Conservation (phyloP, 2,797 vertebrate genomes). For the Peromyscus attwateri region DNA sequence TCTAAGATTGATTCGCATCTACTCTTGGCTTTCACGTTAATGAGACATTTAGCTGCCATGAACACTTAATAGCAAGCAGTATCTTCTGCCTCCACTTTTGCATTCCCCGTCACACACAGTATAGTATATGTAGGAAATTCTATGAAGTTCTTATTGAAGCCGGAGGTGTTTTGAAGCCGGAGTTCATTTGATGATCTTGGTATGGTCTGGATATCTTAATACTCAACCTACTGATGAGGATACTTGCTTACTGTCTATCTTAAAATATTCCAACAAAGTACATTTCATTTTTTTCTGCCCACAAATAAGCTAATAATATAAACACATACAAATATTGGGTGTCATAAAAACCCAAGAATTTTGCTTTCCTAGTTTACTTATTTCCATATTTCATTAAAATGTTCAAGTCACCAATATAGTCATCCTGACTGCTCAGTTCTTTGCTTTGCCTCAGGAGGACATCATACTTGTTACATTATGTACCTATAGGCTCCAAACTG, state of each 20-base stretch:
- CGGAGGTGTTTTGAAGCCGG: background rate
- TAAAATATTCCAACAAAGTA: background rate
- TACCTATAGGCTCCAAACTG: background rate
- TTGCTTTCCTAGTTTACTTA: background rate
- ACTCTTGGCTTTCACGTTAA: background rate
- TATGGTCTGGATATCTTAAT: background rate
- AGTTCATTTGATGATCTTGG: background rate
- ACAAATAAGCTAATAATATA: background rate
- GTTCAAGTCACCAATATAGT: background rate
- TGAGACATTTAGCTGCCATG: background rate
- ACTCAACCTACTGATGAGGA: background rate
- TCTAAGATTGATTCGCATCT: background rate
- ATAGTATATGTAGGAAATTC: background rate
- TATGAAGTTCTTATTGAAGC: background rate
- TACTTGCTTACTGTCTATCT: background rate
- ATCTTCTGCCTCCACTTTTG: background rate
- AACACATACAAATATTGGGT: background rate
- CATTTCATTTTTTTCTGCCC: background rate
- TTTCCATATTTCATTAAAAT: background rate
- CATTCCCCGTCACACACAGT: too few species aligned
- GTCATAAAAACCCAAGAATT: background rate
- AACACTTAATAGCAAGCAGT: background rate
- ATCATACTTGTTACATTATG: background rate
- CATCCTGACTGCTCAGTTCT: background rate
- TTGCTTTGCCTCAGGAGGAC: background rate